phyloP scores from a whole-genome alignment of 2,888 invertebrate species.

The Oxystoma pomonae region DNA sequence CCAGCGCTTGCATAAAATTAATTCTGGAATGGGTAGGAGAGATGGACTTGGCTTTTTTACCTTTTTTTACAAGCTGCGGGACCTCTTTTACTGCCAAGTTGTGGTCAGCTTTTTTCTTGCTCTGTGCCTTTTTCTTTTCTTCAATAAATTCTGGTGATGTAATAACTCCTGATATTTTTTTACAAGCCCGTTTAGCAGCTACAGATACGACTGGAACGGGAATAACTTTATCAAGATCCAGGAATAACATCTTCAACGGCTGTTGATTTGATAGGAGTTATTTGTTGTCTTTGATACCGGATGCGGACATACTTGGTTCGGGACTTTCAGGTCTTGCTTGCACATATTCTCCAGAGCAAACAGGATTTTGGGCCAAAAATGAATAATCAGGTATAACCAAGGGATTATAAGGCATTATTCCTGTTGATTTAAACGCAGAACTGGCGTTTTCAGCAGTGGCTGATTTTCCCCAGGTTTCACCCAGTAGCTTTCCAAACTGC shows the following conservation, averaged over 20 bases:
- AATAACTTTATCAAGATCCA: conserved; percentile 8
- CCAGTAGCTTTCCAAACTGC: conserved; percentile 23
- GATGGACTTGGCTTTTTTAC: not conserved
- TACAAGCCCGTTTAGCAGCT: conserved; percentile 7
- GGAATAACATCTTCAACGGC: not conserved
- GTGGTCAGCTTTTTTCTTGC: not conserved
- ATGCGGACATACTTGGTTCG: not conserved
- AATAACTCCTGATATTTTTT: conserved; percentile 1
- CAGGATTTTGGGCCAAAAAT: conserved; percentile 2
- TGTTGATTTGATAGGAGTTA: conserved; percentile 1
- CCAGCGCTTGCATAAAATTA: conserved; percentile 21
- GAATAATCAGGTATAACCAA: conserved; percentile 4
- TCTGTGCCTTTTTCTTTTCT: not conserved
- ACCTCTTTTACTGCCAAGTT: not conserved
- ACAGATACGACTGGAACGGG: conserved; percentile 5
- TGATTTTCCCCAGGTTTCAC: conserved; percentile 21
- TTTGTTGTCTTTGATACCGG: not conserved
- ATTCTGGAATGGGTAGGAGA: no score
- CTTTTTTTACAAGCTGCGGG: not conserved
- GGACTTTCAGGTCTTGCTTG: conserved; percentile 2
- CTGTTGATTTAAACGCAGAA: conserved; percentile 11
- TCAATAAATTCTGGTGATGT: not conserved
- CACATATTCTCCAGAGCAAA: not conserved
- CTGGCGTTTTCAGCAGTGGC: conserved; percentile 20
- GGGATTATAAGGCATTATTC: conserved; percentile 14